phyloP scores from a whole-genome alignment of 2,113 vertebrate species.

The Bolborhynchus lineola region DNA sequence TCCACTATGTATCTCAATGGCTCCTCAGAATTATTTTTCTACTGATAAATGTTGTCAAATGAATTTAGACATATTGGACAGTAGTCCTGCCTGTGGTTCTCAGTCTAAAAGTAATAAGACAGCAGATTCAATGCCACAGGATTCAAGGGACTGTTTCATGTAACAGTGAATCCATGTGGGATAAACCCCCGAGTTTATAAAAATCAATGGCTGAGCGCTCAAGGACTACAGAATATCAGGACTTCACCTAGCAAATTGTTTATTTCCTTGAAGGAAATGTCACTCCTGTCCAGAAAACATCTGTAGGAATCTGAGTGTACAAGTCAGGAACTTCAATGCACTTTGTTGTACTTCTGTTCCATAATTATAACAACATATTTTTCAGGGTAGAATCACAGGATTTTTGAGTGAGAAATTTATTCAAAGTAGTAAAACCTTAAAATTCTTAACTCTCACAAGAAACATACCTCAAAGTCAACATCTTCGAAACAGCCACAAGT shows the following conservation, averaged over 20 bases:
- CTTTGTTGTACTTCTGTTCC: background rate
- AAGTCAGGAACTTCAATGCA: background rate
- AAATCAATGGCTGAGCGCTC: background rate
- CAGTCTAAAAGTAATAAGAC: background rate
- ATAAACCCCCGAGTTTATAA: background rate
- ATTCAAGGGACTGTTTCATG: background rate
- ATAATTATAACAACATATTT: background rate
- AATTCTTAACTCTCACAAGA: background rate
- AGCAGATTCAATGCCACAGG: background rate
- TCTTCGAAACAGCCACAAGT: constrained; percentile 79
- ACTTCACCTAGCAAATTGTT: background rate
- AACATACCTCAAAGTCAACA: constrained; percentile 81
- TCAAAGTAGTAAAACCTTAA: background rate
- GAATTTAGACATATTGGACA: background rate
- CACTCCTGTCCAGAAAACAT: background rate
- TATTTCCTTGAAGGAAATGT: background rate
- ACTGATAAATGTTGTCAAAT: background rate
- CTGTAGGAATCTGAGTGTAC: background rate
- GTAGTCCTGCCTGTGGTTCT: background rate
- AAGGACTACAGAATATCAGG: background rate
- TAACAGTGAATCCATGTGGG: background rate
- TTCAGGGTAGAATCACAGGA: background rate
- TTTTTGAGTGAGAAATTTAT: background rate
- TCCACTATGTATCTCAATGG: background rate
- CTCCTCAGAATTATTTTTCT: background rate